Percentiles rank a stretch among this genome's conserved stretches.
Evolutionary conservation across 2,113 vertebrate species (phyloP).

Genomic region (Epinephelus moara): DNA sequence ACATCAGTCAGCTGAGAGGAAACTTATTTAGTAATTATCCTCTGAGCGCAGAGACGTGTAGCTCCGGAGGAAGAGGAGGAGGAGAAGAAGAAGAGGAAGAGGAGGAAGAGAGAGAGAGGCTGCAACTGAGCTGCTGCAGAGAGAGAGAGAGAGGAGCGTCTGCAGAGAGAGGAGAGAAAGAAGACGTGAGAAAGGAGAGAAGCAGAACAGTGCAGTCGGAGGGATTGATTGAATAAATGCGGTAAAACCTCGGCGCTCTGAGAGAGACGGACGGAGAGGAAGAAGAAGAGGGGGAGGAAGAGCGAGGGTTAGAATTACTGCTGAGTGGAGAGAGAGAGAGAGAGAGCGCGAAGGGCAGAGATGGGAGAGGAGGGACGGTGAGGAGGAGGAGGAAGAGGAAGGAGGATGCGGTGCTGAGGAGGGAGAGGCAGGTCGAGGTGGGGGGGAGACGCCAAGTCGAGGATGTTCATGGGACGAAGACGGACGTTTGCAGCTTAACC

Average conservation of each 20-base stretch:
- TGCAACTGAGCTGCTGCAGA: neutral
- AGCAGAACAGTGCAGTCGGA: slow-evolving; percentile 87
- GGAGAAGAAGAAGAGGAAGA: neutral
- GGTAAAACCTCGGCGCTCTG: slow-evolving; percentile 70
- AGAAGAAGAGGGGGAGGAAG: slow-evolving; percentile 13
- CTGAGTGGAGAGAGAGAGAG: slow-evolving; percentile 35
- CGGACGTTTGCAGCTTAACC: slow-evolving; percentile 59
- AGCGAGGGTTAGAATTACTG: slow-evolving; percentile 70
- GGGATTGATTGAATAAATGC: slow-evolving; percentile 94
- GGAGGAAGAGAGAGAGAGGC: neutral
- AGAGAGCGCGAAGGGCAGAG: slow-evolving; percentile 31
- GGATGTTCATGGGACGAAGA: slow-evolving; percentile 59
- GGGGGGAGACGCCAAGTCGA: slow-evolving; percentile 22
- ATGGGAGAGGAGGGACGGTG: slow-evolving; percentile 11
- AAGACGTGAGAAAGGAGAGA: slow-evolving; percentile 66
- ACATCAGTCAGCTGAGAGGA: slow-evolving; percentile 62
- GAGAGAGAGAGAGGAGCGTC: neutral
- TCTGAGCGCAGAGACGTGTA: slow-evolving; percentile 24
- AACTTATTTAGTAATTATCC: slow-evolving; percentile 67
- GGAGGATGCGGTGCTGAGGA: slow-evolving; percentile 59
- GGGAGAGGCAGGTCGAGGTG: slow-evolving; percentile 4
- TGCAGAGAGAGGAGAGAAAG: slow-evolving; percentile 44
- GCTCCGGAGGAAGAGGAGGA: neutral
- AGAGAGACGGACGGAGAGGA: slow-evolving; percentile 45
- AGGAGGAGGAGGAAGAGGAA: slow-evolving; percentile 30